phyloP scores from a whole-genome alignment of 2,888 invertebrate species.

The Mayetiola destructor region DNA sequence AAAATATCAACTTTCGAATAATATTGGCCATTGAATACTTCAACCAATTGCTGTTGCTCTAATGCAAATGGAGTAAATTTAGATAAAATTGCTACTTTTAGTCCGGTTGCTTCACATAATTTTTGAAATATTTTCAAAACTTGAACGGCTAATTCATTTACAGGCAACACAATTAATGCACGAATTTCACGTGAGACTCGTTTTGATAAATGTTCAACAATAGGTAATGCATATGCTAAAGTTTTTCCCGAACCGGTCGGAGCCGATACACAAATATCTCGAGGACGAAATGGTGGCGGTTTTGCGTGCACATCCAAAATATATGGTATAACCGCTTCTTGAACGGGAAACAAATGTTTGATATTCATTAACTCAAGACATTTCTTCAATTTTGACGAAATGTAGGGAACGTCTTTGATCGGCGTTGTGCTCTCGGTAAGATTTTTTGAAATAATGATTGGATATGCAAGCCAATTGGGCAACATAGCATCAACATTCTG shows the following conservation, averaged over 20 bases:
- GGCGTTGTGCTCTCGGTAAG: conserved; percentile 41
- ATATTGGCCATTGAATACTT: conserved; percentile 33
- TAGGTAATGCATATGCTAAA: conserved; percentile 80
- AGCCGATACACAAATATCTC: conserved; percentile 90
- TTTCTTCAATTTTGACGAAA: conserved; percentile 48
- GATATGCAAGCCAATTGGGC: conserved; percentile 76
- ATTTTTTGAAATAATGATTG: conserved; percentile 60
- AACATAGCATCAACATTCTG: conserved; percentile 55
- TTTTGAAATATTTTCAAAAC: conserved; percentile 69
- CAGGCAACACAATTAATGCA: conserved; percentile 84
- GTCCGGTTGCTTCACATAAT: conserved; percentile 48
- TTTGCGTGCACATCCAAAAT: conserved; percentile 48
- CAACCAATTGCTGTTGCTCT: conserved; percentile 51
- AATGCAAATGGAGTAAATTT: conserved; percentile 50
- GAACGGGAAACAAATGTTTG: conserved; percentile 70
- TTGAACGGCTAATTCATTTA: conserved; percentile 80
- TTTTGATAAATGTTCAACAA: conserved; percentile 55
- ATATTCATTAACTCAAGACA: conserved; percentile 56
- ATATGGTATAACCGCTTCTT: conserved; percentile 63
- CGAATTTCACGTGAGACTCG: conserved; percentile 52
- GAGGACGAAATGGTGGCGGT: conserved; percentile 51
- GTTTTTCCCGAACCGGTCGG: conserved; percentile 98
- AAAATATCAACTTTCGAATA: conserved; percentile 57
- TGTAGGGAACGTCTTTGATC: conserved; percentile 42
- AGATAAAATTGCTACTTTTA: conserved; percentile 56